A percentile compares a stretch with the other conserved stretches of the same genome.
phyloP scores from a whole-genome alignment of 1,140 invertebrate genomes.

The Hyles euphorbiae region DNA sequence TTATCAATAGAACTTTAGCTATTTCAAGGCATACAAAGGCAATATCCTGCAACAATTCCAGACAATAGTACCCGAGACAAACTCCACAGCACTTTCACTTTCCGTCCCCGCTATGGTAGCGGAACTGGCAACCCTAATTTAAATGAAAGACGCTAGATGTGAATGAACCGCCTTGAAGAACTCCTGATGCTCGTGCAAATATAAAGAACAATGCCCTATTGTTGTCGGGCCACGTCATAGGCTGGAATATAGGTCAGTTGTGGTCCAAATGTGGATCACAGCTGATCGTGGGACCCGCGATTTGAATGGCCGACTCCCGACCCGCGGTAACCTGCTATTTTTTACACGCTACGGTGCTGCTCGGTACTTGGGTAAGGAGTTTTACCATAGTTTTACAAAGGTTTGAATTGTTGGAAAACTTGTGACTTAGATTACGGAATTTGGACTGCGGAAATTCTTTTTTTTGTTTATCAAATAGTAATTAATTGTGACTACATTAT shows the following conservation, averaged over 20 bases:
- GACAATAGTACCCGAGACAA: too few relatives aligned
- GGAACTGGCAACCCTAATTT: constrained; percentile 18
- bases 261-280: constrained; percentile 56
- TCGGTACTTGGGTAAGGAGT: too few relatives aligned
- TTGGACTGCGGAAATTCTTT: too few relatives aligned
- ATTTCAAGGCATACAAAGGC: too few relatives aligned
- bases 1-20: too few relatives aligned
- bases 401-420: too few relatives aligned
- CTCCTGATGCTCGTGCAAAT: constrained; percentile 60
- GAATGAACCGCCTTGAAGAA: constrained; percentile 66
- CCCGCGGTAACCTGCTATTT: constrained; percentile 13
- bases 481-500: too few relatives aligned
- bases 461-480: too few relatives aligned
- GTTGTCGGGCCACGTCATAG: constrained; percentile 61
- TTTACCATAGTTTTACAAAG: too few relatives aligned
- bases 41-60: too few relatives aligned
- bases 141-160: constrained; percentile 59
- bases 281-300: constrained; percentile 54
- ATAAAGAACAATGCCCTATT: constrained; percentile 70
- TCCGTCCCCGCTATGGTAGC: constrained; percentile 1
- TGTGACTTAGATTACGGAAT: too few relatives aligned
- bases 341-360: too few relatives aligned
- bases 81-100: not conserved
- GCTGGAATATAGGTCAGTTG: constrained; percentile 61
- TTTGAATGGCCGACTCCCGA: constrained; percentile 37